Conservation (phyloP, 2,113 vertebrate species). For the Epinephelus moara region DNA sequence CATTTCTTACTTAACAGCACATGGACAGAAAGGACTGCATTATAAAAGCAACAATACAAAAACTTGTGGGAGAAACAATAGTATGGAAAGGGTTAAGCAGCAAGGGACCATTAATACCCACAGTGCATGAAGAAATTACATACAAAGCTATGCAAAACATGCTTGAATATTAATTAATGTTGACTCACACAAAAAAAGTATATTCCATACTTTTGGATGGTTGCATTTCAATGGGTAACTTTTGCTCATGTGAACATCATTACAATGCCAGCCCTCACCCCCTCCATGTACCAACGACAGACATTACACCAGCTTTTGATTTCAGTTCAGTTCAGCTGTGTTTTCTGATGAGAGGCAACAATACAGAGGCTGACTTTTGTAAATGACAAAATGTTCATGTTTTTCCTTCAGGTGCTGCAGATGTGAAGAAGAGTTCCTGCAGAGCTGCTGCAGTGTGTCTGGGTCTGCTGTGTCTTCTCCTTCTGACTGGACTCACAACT, state of each 20-base stretch:
- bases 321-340: too few species aligned
- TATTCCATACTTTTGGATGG: neutral
- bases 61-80: neutral
- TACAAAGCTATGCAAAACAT: neutral
- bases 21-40: neutral
- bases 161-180: neutral
- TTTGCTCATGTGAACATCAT: neutral
- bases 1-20: neutral
- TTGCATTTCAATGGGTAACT: neutral
- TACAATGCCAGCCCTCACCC: too few species aligned
- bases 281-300: too few species aligned
- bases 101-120: neutral
- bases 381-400: too few species aligned
- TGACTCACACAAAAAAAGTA: neutral
- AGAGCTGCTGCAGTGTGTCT: conserved; percentile 10
- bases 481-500: conserved; percentile 18
- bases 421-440: neutral
- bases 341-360: too few species aligned
- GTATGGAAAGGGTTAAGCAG: neutral
- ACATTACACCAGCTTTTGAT: too few species aligned
- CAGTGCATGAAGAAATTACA: neutral
- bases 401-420: neutral
- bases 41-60: neutral
- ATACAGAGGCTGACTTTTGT: too few species aligned
- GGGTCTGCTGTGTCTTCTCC: conserved; percentile 42